phyloP scores from a whole-genome alignment of 1,140 invertebrate species.

The Scaptomyza graminum region DNA sequence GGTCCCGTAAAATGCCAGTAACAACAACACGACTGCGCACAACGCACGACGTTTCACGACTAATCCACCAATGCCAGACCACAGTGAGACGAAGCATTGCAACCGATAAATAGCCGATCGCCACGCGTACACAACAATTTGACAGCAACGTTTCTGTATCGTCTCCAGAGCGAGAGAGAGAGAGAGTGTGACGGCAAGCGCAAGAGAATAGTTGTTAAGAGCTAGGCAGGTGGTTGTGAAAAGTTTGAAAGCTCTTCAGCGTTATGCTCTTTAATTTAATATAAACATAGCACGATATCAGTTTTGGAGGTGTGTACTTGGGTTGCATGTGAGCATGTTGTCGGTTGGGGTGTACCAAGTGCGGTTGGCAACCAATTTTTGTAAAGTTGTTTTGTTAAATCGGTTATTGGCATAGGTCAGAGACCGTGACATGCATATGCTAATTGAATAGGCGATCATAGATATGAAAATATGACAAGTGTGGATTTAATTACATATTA shows the following conservation, averaged over 20 bases:
- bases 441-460: constrained; percentile 22
- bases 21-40: constrained; percentile 43
- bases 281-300: not conserved
- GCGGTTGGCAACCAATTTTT: constrained; percentile 18
- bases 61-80: constrained; percentile 34
- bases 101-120: constrained; percentile 48
- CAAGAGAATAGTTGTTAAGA: not conserved
- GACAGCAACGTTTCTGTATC: not conserved
- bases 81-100: constrained; percentile 10
- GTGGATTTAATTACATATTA: not conserved
- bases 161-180: not conserved
- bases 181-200: no score
- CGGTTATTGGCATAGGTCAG: constrained; percentile 53
- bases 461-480: not conserved
- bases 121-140: constrained; percentile 56
- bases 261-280: not conserved
- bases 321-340: not conserved
- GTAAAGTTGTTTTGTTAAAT: constrained; percentile 38
- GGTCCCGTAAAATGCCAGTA: constrained; percentile 2
- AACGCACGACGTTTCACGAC: constrained; percentile 53
- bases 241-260: constrained; percentile 1
- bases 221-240: constrained; percentile 20
- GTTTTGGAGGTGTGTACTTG: constrained; percentile 46
- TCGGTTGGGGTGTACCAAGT: not conserved
- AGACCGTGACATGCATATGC: constrained; percentile 39